Base-by-base conservation (phyloP, 2,797 vertebrate genomes). In the Alectoris magna region DNA sequence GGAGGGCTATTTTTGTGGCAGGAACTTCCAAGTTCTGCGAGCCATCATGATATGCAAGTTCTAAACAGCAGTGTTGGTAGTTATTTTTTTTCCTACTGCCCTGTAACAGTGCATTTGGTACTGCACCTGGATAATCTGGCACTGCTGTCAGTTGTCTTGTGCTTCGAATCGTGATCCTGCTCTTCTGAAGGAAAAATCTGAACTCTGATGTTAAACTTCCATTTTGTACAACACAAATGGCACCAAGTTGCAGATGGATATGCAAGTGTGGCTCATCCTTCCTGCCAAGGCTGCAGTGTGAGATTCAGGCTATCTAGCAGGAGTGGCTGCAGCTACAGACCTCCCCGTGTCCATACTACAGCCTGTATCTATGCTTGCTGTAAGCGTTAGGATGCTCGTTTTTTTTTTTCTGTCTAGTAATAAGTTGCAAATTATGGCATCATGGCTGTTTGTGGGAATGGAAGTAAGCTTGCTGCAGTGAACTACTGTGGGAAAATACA, bases 101-200 rank as follows among this genome's bases (percentile, higher is more conserved):
- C 29, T n/a, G 11, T n/a, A 56, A 56, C 27, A 53, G 9, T 0
- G 11, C 4, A 5, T 74, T 80, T 74, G 46, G 67, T 73, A 81
- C 55, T 6, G 3, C 51, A 86, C 51, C 6, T 34, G 14, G 48
- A 15, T 70, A 79, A 88, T 59, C 39, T 87, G 41, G 70, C 44
- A 34, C 53, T 44, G 31, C 43, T 89, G 82, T 78, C 56, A 56
- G 24, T 19, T 81, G 60, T 72, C 21, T 13, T 38, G 51, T 36
- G 14, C 63, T 67, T 67, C 51, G 46, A 89, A 70, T 26, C 81
- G 46, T 18, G 49, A 87, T 36, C 23, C 62, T 93, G 62, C 3
- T 31, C 18, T 92, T 77, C 72, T 59, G 59, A 80, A 81, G 56
- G 41, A 44, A 64, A 94, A 86, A 87, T 66, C 19, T 70, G 39